These are phyloP conservation scores for Paracanthobrama guichenoti DNA, from an alignment of 2,113 vertebrate genomes.

Conservation along the genomic window DNA sequence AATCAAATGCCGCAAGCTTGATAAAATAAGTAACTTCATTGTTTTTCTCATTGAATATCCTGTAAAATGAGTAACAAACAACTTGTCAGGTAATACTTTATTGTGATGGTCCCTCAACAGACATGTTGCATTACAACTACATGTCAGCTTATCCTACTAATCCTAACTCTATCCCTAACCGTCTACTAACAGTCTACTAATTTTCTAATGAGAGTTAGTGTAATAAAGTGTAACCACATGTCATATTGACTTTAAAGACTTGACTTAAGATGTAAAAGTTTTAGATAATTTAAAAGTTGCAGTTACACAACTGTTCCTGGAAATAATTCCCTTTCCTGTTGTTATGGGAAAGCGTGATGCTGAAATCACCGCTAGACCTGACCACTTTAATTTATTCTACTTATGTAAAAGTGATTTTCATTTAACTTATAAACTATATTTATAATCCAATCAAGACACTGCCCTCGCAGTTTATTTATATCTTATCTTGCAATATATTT, in stretches of 20 bases:
- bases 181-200: too few relatives aligned
- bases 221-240: too few relatives aligned
- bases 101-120: too few relatives aligned
- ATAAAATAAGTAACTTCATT: too few relatives aligned
- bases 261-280: background rate
- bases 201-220: too few relatives aligned
- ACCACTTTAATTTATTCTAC: background rate
- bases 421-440: conserved; percentile 8
- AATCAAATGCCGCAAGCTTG: too few relatives aligned
- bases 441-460: conserved; percentile 19
- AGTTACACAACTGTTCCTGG: background rate
- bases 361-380: background rate
- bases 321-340: background rate
- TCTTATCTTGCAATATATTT: conserved; percentile 4
- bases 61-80: background rate
- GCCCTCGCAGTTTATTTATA: background rate
- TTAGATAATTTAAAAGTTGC: too few relatives aligned
- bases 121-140: too few relatives aligned
- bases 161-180: too few relatives aligned
- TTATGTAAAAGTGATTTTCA: background rate
- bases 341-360: background rate
- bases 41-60: background rate
- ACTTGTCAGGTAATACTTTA: background rate
- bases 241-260: background rate
- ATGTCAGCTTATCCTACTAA: too few relatives aligned